Percentiles rank a stretch among this genome's conserved stretches.
Evolutionary conservation across 2,888 invertebrate species (phyloP).

Genomic region (Polietes domitor): DNA sequence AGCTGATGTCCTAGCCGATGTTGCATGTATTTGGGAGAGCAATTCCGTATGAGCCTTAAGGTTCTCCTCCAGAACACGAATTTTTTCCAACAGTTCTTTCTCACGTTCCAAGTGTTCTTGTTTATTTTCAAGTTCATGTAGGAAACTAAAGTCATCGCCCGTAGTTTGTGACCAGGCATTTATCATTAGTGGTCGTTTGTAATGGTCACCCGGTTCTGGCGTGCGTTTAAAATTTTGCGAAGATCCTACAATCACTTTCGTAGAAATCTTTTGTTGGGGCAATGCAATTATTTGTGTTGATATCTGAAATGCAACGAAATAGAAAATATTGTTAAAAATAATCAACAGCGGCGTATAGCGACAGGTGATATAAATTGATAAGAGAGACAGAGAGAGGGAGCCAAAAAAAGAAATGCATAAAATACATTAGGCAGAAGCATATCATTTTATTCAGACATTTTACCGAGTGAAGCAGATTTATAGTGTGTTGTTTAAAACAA

Average conservation of each 20-base stretch:
- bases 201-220: constrained; percentile 28
- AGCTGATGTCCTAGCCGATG: constrained; percentile 50
- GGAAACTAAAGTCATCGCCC: constrained; percentile 69
- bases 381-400: too few relatives aligned
- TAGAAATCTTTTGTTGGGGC: neutral
- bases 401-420: too few relatives aligned
- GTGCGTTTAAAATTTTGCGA: constrained; percentile 46
- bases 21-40: constrained; percentile 72
- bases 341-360: too few relatives aligned
- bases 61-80: constrained; percentile 72
- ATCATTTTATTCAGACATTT: too few relatives aligned
- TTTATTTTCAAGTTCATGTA: constrained; percentile 62
- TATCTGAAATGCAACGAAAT: constrained; percentile 1
- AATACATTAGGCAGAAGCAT: too few relatives aligned
- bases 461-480: too few relatives aligned
- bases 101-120: constrained; percentile 67
- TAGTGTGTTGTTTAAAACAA: too few relatives aligned
- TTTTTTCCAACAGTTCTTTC: constrained; percentile 71
- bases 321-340: neutral
- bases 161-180: constrained; percentile 76
- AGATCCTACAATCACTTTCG: constrained; percentile 25
- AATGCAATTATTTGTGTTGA: constrained; percentile 16
- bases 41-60: constrained; percentile 72
- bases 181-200: constrained; percentile 69
- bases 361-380: too few relatives aligned